These are phyloP conservation scores for Halichoeres trimaculatus DNA, from an alignment of 2,113 vertebrate genomes.

Conservation along the genomic window DNA sequence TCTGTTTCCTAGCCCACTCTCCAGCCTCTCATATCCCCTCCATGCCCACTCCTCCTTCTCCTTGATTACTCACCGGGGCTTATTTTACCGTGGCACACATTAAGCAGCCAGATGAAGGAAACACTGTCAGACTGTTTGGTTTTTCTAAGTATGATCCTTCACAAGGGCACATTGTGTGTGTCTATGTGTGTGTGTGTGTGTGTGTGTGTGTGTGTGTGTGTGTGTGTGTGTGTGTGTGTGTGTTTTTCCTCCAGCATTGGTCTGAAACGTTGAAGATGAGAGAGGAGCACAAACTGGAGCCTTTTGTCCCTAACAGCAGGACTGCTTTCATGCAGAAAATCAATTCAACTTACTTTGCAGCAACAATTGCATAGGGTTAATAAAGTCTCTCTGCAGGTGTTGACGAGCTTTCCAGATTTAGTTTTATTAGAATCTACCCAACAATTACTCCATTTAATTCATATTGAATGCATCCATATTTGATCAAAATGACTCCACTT, in stretches of 20 bases:
- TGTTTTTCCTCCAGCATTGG: constrained; percentile 41
- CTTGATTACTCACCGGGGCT: constrained; percentile 95
- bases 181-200: constrained; percentile 16
- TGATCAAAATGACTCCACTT: background rate
- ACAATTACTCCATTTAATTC: background rate
- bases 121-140: constrained; percentile 92
- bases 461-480: constrained; percentile 2
- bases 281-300: constrained; percentile 17
- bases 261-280: constrained; percentile 58
- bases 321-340: background rate
- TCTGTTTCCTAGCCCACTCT: constrained; percentile 83
- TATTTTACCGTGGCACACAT: constrained; percentile 98
- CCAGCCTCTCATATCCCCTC: constrained; percentile 63
- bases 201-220: background rate
- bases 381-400: background rate
- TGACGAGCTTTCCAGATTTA: background rate
- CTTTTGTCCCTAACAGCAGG: constrained; percentile 23
- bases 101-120: constrained; percentile 96
- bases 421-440: background rate
- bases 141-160: constrained; percentile 88
- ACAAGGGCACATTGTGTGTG: constrained; percentile 95
- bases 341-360: background rate
- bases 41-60: constrained; percentile 71
- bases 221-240: constrained; percentile 1
- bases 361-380: constrained; percentile 16